These are phyloP conservation scores for Chloroceryle aenea DNA, from an alignment of 2,113 vertebrate species.

Conservation along the genomic window DNA sequence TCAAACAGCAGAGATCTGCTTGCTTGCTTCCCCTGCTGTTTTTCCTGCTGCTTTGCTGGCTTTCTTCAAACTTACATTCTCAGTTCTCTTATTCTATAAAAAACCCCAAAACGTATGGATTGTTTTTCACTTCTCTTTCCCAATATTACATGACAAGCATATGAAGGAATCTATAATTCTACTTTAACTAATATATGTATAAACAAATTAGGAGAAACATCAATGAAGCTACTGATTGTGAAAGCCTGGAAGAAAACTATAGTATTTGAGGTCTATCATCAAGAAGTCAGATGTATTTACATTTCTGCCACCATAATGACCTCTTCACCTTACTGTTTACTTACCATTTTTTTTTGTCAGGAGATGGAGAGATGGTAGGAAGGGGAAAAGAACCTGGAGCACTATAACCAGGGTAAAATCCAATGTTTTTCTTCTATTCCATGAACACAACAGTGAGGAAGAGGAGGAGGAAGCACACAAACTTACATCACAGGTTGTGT, in stretches of 20 bases:
- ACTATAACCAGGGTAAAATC: neutral
- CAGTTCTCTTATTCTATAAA: neutral
- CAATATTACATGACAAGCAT: neutral
- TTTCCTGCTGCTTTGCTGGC: neutral
- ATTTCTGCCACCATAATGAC: neutral
- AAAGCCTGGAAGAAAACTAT: neutral
- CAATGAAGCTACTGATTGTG: neutral
- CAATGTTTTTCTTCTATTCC: neutral
- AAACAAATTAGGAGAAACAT: neutral
- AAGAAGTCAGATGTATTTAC: neutral
- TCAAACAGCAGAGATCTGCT: neutral
- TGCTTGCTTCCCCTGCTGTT: neutral
- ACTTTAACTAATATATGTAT: neutral
- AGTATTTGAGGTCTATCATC: neutral
- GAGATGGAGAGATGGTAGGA: neutral
- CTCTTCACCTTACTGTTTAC: neutral
- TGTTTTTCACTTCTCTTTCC: neutral
- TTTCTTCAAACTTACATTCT: neutral
- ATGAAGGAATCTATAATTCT: neutral
- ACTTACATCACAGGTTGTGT: neutral
- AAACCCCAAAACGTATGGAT: neutral
- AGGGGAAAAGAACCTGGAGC: neutral
- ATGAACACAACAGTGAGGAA: neutral
- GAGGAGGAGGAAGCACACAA: neutral
- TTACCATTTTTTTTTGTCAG: neutral